Evolutionary conservation across 2,113 vertebrate species (phyloP), one percentile per base, ranked within the genome.

Genomic region (Zapus hudsonius): DNA sequence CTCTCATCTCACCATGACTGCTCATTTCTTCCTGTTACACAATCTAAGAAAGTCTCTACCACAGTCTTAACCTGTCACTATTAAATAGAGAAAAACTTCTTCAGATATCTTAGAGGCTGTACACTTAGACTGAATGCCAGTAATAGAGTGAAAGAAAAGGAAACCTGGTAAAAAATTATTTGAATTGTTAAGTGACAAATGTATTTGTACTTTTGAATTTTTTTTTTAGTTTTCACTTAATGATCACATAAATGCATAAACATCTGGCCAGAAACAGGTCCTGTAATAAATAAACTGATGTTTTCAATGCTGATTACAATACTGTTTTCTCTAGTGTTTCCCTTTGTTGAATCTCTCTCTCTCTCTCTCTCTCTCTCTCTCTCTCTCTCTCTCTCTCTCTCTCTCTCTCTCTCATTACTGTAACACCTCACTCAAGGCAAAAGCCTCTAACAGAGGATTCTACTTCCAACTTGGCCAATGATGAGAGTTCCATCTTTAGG

Each of bases 171-270:
- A 25, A 89, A n/a, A 89, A 85, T 84, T 73, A 70, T 76, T 90
- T 80, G 36, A 66, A 63, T n/a, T 89, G 61, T 78, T 89, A 86
- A 91, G 64, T 16, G 94, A 87, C 33, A 90, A 87, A 67, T 85
- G 44, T 80, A 25, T 87, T 95, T 85, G 15, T 61, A 40, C 22
- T 38, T 16, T 84, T 84, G 9, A 4, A 52, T 38, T 84, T 69
- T n/a, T 84, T 38, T 69, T 12, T 67, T 67, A 36, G 23, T 10
- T 80, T 84, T 84, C n/a, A 20, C 1, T 70, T 38, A 73, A 33
- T 83, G n/a, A 84, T 61, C 36, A 87, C 75, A 96, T 67, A 42
- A n/a, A 63, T 38, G 69, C 2, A 23, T 19, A 80, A 19, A 79
- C 27, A 61, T 31, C 25, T 3, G 19, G 2, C 69, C 93, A 40